These are phyloP conservation scores for Mythimna vitellina DNA, from an alignment of 2,888 invertebrate species.

Conservation along the genomic window DNA sequence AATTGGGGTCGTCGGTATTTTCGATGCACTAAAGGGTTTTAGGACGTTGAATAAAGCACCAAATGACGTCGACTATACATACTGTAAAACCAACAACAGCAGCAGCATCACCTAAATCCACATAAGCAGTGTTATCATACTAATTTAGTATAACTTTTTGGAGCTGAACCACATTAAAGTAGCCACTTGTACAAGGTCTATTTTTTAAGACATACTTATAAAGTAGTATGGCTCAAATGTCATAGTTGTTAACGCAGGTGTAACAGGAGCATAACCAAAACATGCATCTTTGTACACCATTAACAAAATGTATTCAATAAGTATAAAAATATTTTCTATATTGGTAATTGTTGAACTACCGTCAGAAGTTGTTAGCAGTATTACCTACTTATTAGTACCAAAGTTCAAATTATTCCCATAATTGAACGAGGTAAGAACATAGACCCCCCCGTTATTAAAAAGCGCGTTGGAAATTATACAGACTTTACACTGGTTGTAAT, in stretches of 20 bases:
- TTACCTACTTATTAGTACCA: not conserved
- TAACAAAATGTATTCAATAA: conserved; percentile 16
- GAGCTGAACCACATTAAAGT: not conserved
- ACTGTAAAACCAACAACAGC: not conserved
- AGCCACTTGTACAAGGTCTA: not conserved
- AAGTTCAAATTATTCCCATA: not conserved
- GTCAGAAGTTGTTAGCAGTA: not conserved
- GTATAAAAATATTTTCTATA: conserved; percentile 35
- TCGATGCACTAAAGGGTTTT: not conserved
- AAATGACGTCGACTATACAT: not conserved
- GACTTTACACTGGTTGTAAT: too few species aligned
- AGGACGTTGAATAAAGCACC: not conserved
- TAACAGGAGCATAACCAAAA: conserved; percentile 12
- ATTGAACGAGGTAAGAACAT: not conserved
- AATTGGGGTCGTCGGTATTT: not conserved
- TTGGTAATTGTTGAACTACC: conserved; percentile 6
- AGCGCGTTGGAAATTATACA: not conserved
- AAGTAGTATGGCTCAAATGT: not conserved
- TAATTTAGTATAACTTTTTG: not conserved
- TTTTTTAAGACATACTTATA: not conserved
- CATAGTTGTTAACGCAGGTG: not conserved
- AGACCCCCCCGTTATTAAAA: not conserved
- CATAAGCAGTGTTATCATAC: not conserved
- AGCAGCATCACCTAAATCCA: not conserved
- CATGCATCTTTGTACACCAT: conserved; percentile 23